phyloP scores from a whole-genome alignment of 2,113 vertebrate species.

The Rhodinocichla rosea region DNA sequence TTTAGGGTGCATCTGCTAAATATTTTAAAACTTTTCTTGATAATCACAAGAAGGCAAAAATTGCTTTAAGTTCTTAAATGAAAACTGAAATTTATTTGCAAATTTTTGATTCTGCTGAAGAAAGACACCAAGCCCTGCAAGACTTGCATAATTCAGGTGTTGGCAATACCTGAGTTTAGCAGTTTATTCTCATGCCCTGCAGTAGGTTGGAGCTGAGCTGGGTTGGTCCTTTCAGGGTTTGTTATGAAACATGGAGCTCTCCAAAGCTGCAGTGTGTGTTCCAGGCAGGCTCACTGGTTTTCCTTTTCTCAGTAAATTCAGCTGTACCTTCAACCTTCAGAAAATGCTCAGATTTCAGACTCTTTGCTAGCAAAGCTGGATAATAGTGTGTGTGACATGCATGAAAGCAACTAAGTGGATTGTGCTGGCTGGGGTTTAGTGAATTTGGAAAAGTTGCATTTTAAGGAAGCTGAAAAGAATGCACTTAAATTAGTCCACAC shows the following conservation, averaged over 20 bases:
- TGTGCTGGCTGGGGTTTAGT: not conserved
- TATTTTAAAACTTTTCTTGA: not conserved
- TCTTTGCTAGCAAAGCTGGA: not conserved
- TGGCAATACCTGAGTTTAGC: not conserved
- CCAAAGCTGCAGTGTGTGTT: not conserved
- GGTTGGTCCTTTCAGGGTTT: not conserved
- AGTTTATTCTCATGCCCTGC: constrained; percentile 36
- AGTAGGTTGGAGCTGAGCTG: not conserved
- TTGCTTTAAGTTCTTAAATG: not conserved
- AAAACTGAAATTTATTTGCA: not conserved
- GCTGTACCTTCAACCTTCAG: not conserved
- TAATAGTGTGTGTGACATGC: not conserved
- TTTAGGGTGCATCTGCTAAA: constrained; percentile 10
- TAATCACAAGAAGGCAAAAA: not conserved
- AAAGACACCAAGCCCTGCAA: not conserved
- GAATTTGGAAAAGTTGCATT: not conserved
- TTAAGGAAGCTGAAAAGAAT: constrained; percentile 31
- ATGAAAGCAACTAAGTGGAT: not conserved
- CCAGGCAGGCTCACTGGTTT: not conserved
- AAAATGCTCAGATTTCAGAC: not conserved
- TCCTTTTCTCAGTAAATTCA: not conserved
- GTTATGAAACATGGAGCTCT: not conserved
- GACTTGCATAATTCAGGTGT: constrained; percentile 13
- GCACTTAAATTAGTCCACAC: not conserved
- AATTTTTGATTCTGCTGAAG: not conserved